Base-by-base conservation (phyloP, 2,113 vertebrate genomes). In the Takifugu flavidus region DNA sequence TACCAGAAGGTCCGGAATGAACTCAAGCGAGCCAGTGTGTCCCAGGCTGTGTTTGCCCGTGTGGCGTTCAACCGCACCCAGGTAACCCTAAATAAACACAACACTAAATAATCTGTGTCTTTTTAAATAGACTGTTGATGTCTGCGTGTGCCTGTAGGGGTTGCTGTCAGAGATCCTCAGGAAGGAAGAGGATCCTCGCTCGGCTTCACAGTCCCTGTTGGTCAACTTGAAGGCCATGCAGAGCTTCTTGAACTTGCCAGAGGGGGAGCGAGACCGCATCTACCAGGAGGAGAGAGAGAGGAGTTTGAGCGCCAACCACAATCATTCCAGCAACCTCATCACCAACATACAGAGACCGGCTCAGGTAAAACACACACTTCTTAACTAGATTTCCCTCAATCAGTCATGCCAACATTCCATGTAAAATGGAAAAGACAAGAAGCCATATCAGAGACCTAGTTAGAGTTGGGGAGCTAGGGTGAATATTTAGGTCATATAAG, bases 181-280 rank as follows among this genome's bases (percentile, higher is more conserved):
- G 69, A 98, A 98, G 79, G 96, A 98, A 86, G 95, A 98, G 79
- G 96, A 98, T 65, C 96, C 96, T 64, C 93, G 96, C 79, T 94
- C 95, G 47, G 96, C 96, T 59, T 98, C 96, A 8, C 96, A 98
- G 89, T 98, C 96, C 27, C 93, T 98, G 20, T 89, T 98, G 80
- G 96, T 98, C 75, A 98, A 98, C 90, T 92, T 98, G 81, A 94
- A 97, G 89, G 96, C 96, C 72, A 98, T 98, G 96, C 96, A 98
- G 90, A 98, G 95, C 91, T 98, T 98, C 81, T 94, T 98, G 65
- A 98, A 95, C 85, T 89, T 98, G 79, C 95, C 94, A 0, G 96
- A 98, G 83, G 91, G 91, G 0, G 96, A 98, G 78, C 88, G 96
- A 53, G 96, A 98, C 82, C 94, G 94, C 13, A 96, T 98, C 77